Evolutionary conservation across 1,140 invertebrate species (phyloP), one percentile per base, ranked within the genome.

Genomic region (Sesamia nonagrioides): DNA sequence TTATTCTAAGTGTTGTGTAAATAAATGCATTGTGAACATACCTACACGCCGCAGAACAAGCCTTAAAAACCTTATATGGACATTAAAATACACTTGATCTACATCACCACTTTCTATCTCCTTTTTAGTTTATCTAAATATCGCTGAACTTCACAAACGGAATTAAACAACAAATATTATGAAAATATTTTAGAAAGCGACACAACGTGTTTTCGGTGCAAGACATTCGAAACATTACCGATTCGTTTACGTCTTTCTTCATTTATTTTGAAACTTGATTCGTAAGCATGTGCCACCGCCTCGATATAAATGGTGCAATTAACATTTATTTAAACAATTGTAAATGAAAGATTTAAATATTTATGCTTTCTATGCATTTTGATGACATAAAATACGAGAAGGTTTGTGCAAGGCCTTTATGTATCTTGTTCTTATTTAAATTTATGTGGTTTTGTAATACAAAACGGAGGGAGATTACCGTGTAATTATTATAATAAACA

Each of bases 291-390:
- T 58, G 1, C 13, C n/a, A 33, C 3, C 15, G 18, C 50, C 27
- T 48, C 9, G 17, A 33, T 56, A n/a, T 5, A 17, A 45, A 6
- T 9, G 37, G n/a, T 56, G 42, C 21, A 58, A 73, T 73, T 76
- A 76, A 33, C 58, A 76, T 76, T 66, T 69, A 50, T 63, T 76
- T 76, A 69, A 66, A 56, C 48, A 77, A 54, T 68, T 45, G 63
- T 77, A 69, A 50, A 77, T 68, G 48, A 13, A 18, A 11, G 6
- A 68, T 68, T 68, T 68, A 21, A 77, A 77, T 56, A 68, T 77
- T 77, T 17, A 66, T 79, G 61, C 61, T 66, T 74, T 74, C 60
- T 74, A 68, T 79, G 78, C 60, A 74, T 74, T 79, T 74, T 74
- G 50, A 60, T 79, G 68, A 54, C 56, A 71, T 17, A 52, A 69